Base-by-base conservation (phyloP, 1,140 invertebrate species). In the Cecropterus lyciades region DNA sequence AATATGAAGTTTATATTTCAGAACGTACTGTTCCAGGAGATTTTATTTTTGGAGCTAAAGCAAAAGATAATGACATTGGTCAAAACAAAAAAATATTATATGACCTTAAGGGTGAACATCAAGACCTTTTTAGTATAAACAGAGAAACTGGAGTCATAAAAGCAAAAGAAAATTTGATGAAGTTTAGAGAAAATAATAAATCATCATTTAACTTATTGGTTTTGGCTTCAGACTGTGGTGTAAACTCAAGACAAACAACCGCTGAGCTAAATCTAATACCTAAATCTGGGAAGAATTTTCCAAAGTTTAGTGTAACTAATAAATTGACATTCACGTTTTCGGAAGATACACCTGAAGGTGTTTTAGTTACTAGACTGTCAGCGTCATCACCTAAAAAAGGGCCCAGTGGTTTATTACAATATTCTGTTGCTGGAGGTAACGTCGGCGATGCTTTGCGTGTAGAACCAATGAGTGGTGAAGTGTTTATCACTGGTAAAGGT, bases 401-500 rank as follows among this genome's bases (percentile, higher is more conserved):
- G 0, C 87, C 94, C 3, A 89, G 92, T 8, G 95, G 95, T 1
- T 94, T 94, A 65, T 92, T 98, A 14, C 93, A 95, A 46, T 99
- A 97, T 84, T 95, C 95, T 13, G 97, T 99, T 72, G 98, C 97
- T 13, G 98, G 98, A 7, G 98, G 98, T 3, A 98, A 99, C 84
- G 93, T 98, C 9, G 96, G 96, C 0, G 95, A 97, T 67, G 96
- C 97, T 3, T 94, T 99, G 40, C 94, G 93, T 78, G 96, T 99
- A 51, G 96, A 98, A 85, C 77, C 94, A 9, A 94, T 94, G 27
- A 96, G 95, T 30, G 98, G 98, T 13, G 95, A 96, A 86, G 93
- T 99, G 6, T 94, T 93, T 70, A 95, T 98, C 0, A 95, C 96
- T 1, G 94, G 95, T 6, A 94, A 94, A 77, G 96, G 96, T 0